phyloP scores from a whole-genome alignment of 2,888 invertebrate genomes.

The Tuta absoluta region DNA sequence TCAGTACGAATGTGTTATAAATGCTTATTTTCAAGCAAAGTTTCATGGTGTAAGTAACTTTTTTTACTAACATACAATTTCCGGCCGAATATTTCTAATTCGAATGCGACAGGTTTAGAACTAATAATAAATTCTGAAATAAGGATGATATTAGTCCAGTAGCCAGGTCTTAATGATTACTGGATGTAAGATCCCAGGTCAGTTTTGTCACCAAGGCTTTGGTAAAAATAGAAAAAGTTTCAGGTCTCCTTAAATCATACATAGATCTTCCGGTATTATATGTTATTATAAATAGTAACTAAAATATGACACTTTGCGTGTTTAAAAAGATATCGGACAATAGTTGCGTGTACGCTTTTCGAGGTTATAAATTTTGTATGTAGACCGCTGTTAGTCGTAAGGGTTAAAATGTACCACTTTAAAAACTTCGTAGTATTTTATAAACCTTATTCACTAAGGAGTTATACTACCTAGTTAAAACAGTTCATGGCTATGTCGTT shows the following conservation, averaged over 20 bases:
- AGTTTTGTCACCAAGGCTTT: no score
- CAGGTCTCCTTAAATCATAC: no score
- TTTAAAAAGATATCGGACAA: slow-evolving; percentile 45
- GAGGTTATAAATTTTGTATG: slow-evolving; percentile 43
- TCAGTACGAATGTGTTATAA: slow-evolving; percentile 24
- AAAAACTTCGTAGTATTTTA: not conserved
- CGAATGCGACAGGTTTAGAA: no score
- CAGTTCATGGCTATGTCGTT: not conserved
- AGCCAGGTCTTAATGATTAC: no score
- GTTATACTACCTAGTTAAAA: not conserved
- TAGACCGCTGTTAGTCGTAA: slow-evolving; percentile 46
- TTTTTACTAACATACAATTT: slow-evolving; percentile 28
- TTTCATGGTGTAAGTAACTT: not conserved
- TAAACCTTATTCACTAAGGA: not conserved
- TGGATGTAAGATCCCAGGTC: no score
- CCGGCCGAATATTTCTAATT: not conserved
- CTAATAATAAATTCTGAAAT: no score
- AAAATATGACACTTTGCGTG: not conserved
- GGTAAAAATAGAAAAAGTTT: no score
- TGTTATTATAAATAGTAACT: not conserved
- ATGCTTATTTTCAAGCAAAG: slow-evolving; percentile 31
- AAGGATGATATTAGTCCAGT: no score
- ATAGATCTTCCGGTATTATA: not conserved
- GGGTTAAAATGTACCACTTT: slow-evolving; percentile 29
- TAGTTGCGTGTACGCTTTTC: slow-evolving; percentile 51